phyloP scores from a whole-genome alignment of 2,797 vertebrate species.

The Typhlichthys eigenmanni region DNA sequence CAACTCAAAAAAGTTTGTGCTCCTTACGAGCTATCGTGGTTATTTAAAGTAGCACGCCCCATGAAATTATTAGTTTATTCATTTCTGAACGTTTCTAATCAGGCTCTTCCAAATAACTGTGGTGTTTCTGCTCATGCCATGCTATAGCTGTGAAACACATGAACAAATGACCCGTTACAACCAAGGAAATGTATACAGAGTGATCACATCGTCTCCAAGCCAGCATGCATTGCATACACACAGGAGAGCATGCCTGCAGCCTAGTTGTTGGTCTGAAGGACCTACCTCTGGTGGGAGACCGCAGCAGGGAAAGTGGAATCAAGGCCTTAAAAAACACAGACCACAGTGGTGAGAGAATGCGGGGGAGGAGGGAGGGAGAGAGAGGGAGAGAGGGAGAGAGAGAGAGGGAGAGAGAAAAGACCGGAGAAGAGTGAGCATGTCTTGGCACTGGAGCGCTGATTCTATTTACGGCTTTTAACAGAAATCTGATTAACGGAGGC shows the following conservation, averaged over 20 bases:
- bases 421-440: slow-evolving; percentile 42
- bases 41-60: not conserved
- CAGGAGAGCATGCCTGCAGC: slow-evolving; percentile 10
- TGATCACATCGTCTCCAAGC: slow-evolving; percentile 8
- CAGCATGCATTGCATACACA: slow-evolving; percentile 24
- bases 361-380: not conserved
- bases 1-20: slow-evolving; percentile 6
- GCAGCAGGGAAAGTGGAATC: slow-evolving; percentile 5
- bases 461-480: slow-evolving; percentile 77
- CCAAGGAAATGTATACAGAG: not conserved
- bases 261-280: slow-evolving; percentile 29
- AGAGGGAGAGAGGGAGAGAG: slow-evolving; percentile 26
- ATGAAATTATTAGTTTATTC: not conserved
- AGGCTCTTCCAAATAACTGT: not conserved
- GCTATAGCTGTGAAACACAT: not conserved
- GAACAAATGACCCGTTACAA: not conserved
- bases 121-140: not conserved
- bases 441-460: slow-evolving; percentile 66
- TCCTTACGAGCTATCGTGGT: not conserved
- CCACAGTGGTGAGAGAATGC: slow-evolving; percentile 14
- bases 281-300: slow-evolving; percentile 3
- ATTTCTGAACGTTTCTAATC: not conserved
- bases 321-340: slow-evolving; percentile 3
- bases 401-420: slow-evolving; percentile 27
- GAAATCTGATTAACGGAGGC: slow-evolving; percentile 79